These are phyloP conservation scores for Quadriops clusia DNA, from an alignment of 2,888 invertebrate genomes.

Conservation along the genomic window DNA sequence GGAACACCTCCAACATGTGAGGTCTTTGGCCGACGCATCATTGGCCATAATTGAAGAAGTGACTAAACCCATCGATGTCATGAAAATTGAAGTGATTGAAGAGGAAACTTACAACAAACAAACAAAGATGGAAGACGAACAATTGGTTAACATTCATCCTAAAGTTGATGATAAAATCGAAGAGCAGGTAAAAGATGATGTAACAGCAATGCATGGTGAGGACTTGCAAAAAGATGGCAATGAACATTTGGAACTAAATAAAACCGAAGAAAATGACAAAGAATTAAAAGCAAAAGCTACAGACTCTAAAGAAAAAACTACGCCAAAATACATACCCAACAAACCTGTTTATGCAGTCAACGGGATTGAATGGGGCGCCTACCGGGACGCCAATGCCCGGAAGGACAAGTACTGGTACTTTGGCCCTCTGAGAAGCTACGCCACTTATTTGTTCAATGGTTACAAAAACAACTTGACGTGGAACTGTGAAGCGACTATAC, in stretches of 20 bases:
- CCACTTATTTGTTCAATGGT: conserved; percentile 64
- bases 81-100: conserved; percentile 61
- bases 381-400: conserved; percentile 62
- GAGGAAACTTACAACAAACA: conserved; percentile 24
- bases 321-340: no score
- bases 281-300: no score
- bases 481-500: conserved; percentile 59
- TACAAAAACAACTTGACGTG: conserved; percentile 50
- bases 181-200: no score
- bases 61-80: conserved; percentile 61
- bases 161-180: no score
- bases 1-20: conserved; percentile 45
- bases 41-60: conserved; percentile 71
- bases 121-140: neutral
- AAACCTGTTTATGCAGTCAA: conserved; percentile 74
- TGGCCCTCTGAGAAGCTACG: conserved; percentile 64
- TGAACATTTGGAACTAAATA: no score
- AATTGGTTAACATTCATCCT: no score
- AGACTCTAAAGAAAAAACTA: no score
- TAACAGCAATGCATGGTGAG: no score
- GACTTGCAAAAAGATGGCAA: no score
- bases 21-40: conserved; percentile 63
- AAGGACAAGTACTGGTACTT: conserved; percentile 84
- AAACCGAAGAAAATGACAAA: no score
- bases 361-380: conserved; percentile 75